Base-by-base conservation (phyloP, 1,140 invertebrate species). In the Zaprionus africanus region DNA sequence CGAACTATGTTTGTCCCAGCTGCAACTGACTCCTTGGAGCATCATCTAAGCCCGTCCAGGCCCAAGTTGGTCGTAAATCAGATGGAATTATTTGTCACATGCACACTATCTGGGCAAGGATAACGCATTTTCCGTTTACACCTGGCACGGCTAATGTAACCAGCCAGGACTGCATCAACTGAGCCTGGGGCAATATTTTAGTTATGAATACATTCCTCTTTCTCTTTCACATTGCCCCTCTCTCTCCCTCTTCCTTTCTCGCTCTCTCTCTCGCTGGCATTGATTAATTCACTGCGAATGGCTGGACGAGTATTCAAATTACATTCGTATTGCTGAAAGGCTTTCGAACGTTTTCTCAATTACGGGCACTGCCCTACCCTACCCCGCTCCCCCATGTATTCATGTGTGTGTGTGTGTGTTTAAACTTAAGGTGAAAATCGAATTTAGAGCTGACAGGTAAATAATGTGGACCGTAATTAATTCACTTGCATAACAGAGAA, bases 71-170 rank as follows among this genome's bases (percentile, higher is more conserved):
- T 75, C 81, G 78, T 87, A 87, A 87, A 87, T 87, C 84, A 87
- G 78, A 53, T 61, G 84, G 84, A 64, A 87, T 87, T 87, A 87
- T 87, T 88, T 87, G 85, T 83, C 83, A 87, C 76, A 86, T 70
- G 49, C 56, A 60, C 60, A 65, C 69, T 46, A 46, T 46, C 41
- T 46, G 62, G 53, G 64, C 64, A 76, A 51, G 46, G 46, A 22
- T 51, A 51, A 51, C 46, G 46, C 46, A 51, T 51, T 51, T 51
- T 51, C 19, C 46, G 19, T 22, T 51, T 51, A 24, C 46, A 51
- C 46, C 46, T 51, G 46, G 46, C 46, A 51, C 11, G 19, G 12
- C 46, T 24, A 51, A 51, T 51, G 46, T 46, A 17, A 46, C 41
- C 41, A 51, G 46, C 19, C 19, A 22, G 46, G 46, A 46, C 41